Percentiles rank a stretch among this genome's conserved stretches.
phyloP scores from a whole-genome alignment of 2,113 vertebrate species.

The Oryzias celebensis region DNA sequence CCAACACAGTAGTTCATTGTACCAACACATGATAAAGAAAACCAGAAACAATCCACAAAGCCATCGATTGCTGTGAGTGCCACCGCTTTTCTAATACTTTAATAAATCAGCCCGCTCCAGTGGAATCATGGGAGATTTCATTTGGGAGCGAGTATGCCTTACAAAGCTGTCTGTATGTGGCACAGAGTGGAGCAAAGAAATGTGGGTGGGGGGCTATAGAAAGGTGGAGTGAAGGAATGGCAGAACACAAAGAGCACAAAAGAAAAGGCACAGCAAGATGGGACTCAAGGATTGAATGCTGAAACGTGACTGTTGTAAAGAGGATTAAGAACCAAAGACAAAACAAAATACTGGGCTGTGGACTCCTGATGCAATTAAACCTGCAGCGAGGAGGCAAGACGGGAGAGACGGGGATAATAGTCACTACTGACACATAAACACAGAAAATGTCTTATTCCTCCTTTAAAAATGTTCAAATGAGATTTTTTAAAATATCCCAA shows the following conservation, averaged over 20 bases:
- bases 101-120: slow-evolving; percentile 58
- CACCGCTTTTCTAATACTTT: slow-evolving; percentile 42
- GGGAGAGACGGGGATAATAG: slow-evolving; percentile 17
- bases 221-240: slow-evolving; percentile 51
- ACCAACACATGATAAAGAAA: slow-evolving; percentile 10
- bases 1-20: slow-evolving; percentile 2
- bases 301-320: slow-evolving; percentile 58
- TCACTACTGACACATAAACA: slow-evolving; percentile 35
- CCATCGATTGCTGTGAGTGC: slow-evolving; percentile 43
- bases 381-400: slow-evolving; percentile 17
- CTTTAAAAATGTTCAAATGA: slow-evolving; percentile 8
- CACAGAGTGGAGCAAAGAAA: slow-evolving; percentile 17
- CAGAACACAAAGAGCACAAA: slow-evolving; percentile 45
- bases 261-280: slow-evolving; percentile 29
- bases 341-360: slow-evolving; percentile 37
- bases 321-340: slow-evolving; percentile 42
- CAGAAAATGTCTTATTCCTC: slow-evolving; percentile 15
- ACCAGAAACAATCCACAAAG: slow-evolving; percentile 29
- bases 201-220: slow-evolving; percentile 1
- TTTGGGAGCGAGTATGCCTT: slow-evolving; percentile 43
- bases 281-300: slow-evolving; percentile 30
- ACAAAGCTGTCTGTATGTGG: slow-evolving; percentile 63
- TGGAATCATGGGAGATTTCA: slow-evolving; percentile 19
- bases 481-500: too few species aligned
- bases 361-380: slow-evolving; percentile 47